phyloP scores from a whole-genome alignment of 2,797 vertebrate genomes.

The Iguana delicatissima region DNA sequence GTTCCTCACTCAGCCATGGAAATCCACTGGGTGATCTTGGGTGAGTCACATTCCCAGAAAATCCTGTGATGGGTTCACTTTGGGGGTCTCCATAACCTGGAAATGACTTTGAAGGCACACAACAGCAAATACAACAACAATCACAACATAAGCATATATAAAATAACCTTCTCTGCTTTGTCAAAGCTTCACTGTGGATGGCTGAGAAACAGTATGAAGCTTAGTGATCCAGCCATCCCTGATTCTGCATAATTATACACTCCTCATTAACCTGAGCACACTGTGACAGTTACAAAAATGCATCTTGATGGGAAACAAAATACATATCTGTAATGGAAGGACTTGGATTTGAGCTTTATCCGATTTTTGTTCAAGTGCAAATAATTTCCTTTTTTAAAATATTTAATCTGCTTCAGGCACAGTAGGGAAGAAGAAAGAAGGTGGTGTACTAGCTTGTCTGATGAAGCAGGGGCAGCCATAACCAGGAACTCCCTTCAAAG shows the following conservation, averaged over 20 bases:
- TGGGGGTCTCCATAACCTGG: no score
- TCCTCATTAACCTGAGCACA: constrained; percentile 34
- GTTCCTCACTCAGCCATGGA: no score
- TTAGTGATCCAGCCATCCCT: constrained; percentile 8
- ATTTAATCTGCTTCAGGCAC: constrained; percentile 67
- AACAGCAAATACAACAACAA: no score
- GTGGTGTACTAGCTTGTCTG: constrained; percentile 53
- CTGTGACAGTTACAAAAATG: constrained; percentile 26
- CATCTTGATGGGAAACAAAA: constrained; percentile 39
- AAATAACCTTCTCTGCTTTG: background rate
- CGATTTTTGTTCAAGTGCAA: constrained; percentile 60
- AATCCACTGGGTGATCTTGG: no score
- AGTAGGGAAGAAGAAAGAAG: constrained; percentile 53
- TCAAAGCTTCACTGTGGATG: background rate
- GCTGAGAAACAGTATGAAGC: background rate
- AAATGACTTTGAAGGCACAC: no score
- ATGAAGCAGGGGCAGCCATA: constrained; percentile 48
- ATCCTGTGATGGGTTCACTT: no score
- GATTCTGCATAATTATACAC: constrained; percentile 8
- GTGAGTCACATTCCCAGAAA: no score
- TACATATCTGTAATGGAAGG: background rate
- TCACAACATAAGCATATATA: background rate
- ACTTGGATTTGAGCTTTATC: constrained; percentile 21
- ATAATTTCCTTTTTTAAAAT: constrained; percentile 67
- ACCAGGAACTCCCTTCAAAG: constrained; percentile 77